A percentile compares a stretch with the other conserved stretches of the same genome.
These are phyloP conservation scores for Gryllus longicercus DNA, from an alignment of 2,888 invertebrate genomes.

Conservation along the genomic window DNA sequence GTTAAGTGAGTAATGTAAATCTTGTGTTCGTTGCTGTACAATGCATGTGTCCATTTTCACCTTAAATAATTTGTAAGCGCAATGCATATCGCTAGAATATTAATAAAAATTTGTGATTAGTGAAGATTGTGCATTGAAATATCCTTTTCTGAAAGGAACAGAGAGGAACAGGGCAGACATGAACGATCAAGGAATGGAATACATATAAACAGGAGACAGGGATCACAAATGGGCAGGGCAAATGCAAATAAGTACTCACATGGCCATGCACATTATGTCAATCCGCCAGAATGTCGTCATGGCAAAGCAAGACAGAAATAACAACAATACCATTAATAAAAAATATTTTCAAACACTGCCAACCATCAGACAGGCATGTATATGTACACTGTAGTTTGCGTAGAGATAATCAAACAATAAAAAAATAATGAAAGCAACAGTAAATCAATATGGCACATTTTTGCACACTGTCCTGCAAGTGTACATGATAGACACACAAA, in stretches of 20 bases:
- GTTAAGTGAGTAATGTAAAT: too few species aligned
- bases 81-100: too few species aligned
- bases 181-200: neutral
- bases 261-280: constrained; percentile 38
- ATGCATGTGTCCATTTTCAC: too few species aligned
- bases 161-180: neutral
- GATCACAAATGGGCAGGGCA: neutral
- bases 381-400: constrained; percentile 11
- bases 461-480: constrained; percentile 4
- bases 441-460: neutral
- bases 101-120: too few species aligned
- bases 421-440: constrained; percentile 9
- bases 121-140: too few species aligned
- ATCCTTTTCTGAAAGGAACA: too few species aligned
- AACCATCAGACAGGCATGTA: constrained; percentile 3
- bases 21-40: too few species aligned
- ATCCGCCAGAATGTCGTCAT: constrained; percentile 35
- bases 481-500: constrained; percentile 17
- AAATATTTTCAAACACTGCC: constrained; percentile 19
- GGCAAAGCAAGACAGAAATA: constrained; percentile 36
- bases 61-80: too few species aligned
- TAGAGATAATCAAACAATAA: neutral
- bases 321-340: constrained; percentile 30
- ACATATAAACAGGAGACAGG: neutral
- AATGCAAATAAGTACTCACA: constrained; percentile 38